phyloP scores from a whole-genome alignment of 2,888 invertebrate genomes.

The Meteorus cinctellus region DNA sequence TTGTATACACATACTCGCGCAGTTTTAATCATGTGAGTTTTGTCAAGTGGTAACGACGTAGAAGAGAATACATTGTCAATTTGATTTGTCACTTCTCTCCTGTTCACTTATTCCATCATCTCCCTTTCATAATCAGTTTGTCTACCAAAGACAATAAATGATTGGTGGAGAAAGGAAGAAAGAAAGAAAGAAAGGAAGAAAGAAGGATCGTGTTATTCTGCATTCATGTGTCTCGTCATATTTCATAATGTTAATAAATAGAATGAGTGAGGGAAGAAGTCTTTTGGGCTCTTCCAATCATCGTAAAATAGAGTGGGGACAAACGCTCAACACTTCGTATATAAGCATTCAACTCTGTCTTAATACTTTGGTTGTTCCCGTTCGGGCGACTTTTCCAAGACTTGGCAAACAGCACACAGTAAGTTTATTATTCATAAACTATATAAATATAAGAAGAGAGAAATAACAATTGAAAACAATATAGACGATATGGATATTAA shows the following conservation, averaged over 20 bases:
- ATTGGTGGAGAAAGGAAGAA: conserved; percentile 23
- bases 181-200: conserved; percentile 23
- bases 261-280: conserved; percentile 33
- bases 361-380: conserved; percentile 69
- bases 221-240: conserved; percentile 2
- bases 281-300: conserved; percentile 41
- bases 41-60: conserved; percentile 8
- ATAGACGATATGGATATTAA: neutral
- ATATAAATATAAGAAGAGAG: neutral
- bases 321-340: conserved; percentile 58
- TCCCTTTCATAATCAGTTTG: conserved; percentile 6
- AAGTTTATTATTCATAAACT: conserved; percentile 56
- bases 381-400: conserved; percentile 69
- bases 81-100: conserved; percentile 16
- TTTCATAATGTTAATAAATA: neutral
- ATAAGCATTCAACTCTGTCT: conserved; percentile 65
- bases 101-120: neutral
- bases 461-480: neutral
- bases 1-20: neutral
- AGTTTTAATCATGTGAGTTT: conserved; percentile 7
- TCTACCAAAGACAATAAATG: conserved; percentile 8
- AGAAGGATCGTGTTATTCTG: conserved; percentile 23
- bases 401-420: conserved; percentile 67
- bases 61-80: conserved; percentile 6
- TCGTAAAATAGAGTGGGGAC: conserved; percentile 49